A percentile compares a stretch with the other conserved stretches of the same genome.
Conservation (phyloP, 2,888 invertebrate species). For the Aphodius sticticus region DNA sequence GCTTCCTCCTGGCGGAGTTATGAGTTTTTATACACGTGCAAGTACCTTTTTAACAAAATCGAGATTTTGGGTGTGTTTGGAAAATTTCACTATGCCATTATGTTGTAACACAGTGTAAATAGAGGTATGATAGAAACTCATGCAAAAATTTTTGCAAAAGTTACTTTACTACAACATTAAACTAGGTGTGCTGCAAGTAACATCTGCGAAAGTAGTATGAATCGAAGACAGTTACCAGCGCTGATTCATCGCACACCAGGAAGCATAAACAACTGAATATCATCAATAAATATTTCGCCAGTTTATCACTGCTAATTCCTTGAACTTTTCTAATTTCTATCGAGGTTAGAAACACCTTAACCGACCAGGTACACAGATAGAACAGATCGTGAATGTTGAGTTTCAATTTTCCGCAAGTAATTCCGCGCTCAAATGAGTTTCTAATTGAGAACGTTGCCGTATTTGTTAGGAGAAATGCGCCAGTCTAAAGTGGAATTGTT, state of each 20-base stretch:
- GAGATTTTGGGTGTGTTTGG: too few species aligned
- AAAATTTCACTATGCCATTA: too few species aligned
- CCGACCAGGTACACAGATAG: not conserved
- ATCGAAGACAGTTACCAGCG: not conserved
- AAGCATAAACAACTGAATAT: not conserved
- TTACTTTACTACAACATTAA: not conserved
- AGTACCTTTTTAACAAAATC: too few species aligned
- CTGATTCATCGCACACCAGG: not conserved
- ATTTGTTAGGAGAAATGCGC: slow-evolving; percentile 4
- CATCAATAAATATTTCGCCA: not conserved
- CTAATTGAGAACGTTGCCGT: not conserved
- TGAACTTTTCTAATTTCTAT: slow-evolving; percentile 4
- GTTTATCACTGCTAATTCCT: not conserved
- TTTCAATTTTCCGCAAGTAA: not conserved
- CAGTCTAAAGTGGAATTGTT: not conserved
- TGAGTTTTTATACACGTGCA: too few species aligned
- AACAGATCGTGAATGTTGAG: too few species aligned
- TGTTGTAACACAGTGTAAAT: too few species aligned
- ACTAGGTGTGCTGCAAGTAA: not conserved
- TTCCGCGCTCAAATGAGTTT: not conserved
- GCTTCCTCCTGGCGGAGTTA: too few species aligned
- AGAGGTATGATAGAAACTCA: too few species aligned
- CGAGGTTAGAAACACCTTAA: not conserved
- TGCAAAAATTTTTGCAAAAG: not conserved
- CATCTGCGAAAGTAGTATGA: not conserved